Percentiles rank a stretch among this genome's conserved stretches.
phyloP scores from a whole-genome alignment of 2,888 invertebrate species.

The Ophion costatus region DNA sequence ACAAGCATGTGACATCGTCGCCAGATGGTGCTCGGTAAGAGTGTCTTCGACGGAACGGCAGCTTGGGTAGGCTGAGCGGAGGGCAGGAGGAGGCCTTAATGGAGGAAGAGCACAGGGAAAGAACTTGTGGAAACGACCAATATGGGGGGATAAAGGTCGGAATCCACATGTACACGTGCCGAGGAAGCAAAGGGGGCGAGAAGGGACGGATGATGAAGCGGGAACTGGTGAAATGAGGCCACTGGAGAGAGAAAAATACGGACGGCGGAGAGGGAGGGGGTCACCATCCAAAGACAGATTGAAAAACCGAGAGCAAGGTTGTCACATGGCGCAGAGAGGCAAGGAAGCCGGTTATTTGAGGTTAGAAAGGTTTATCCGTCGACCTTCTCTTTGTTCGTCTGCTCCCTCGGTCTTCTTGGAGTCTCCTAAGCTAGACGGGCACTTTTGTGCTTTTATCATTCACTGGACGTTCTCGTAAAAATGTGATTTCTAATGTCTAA shows the following conservation, averaged over 20 bases:
- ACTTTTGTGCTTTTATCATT: background rate
- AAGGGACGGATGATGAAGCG: background rate
- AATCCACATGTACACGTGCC: background rate
- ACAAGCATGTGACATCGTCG: background rate
- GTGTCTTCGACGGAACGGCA: background rate
- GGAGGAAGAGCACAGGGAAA: too few relatives aligned
- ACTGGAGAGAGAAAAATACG: background rate
- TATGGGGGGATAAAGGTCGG: background rate
- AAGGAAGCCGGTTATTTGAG: conserved; percentile 42
- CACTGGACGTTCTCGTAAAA: background rate
- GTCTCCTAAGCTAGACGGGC: too few relatives aligned
- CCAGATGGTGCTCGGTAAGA: background rate
- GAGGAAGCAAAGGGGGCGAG: background rate
- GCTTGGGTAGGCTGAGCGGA: background rate
- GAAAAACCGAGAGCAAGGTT: conserved; percentile 32
- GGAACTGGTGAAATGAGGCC: background rate
- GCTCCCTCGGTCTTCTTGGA: background rate
- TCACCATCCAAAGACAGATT: conserved; percentile 15
- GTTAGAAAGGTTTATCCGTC: conserved; percentile 43
- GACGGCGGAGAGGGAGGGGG: background rate
- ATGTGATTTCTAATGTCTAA: too few relatives aligned
- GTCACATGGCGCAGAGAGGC: conserved; percentile 39
- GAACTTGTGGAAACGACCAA: background rate
- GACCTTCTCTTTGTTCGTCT: conserved; percentile 22
- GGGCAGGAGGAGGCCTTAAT: too few relatives aligned